Base-by-base conservation (phyloP, 2,113 vertebrate species). In the Corythaeola cristata region DNA sequence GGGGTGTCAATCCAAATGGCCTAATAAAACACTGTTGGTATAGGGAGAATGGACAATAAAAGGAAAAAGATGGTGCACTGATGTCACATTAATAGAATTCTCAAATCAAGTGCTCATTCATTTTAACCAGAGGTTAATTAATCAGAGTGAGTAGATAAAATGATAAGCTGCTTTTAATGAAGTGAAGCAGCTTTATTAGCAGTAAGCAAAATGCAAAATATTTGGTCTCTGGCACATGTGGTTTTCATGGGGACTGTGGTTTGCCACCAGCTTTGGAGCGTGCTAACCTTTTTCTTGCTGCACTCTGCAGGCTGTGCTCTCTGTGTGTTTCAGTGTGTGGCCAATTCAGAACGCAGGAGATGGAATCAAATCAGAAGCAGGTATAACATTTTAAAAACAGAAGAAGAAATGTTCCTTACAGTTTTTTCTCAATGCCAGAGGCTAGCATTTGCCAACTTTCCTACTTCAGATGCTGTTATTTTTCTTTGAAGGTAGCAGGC, bases 41-140 rank as follows among this genome's bases (percentile, higher is more conserved):
- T 21, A 74, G 60, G 63, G 45, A 56, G 33, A 80, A 60, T 18
- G n/a, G 66, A 62, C 59, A 81, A 50, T 16, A 78, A 81, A 93
- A 93, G 79, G 82, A 33, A 47, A 76, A 69, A 50, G 55, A 66
- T 87, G 77, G 87, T 90, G 95, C 80, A 85, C 66, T 16, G 20
- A 56, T 93, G 73, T 90, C 63, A 37, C 83, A n/a, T 93, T 90
- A 97, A 92, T 58, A 85, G 87, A 77, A 90, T 97, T 90, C 79
- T 92, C 24, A 69, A 96, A 97, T 97, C 90, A 96, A 96, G 91
- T 94, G 93, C 77, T 97, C 77, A 78, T 96, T 97, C 89, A 79
- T 96, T 96, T 97, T 95, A 97, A 95, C 92, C 79, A 79, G 93
- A 64, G 92, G 91, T 95, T 97, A 97, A 97, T 98, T 97, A 97